Evolutionary conservation across 2,113 vertebrate genomes (phyloP).

Genomic region (Alexandromys fortis): DNA sequence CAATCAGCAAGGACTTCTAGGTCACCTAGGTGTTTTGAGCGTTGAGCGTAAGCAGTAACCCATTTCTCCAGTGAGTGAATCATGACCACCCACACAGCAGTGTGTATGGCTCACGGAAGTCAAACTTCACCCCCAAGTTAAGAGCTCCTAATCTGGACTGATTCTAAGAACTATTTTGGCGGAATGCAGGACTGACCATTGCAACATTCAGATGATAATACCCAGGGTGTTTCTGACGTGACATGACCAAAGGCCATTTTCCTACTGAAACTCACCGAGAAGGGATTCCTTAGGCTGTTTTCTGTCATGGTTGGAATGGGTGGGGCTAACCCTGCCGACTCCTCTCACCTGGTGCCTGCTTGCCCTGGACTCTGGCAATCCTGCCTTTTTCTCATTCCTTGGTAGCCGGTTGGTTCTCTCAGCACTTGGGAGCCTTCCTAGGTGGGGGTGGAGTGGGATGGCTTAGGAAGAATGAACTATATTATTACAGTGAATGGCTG

Average conservation of each 20-base stretch:
- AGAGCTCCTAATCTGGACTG: not conserved
- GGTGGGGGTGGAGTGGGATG: not conserved
- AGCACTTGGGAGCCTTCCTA: not conserved
- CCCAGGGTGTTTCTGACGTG: not conserved
- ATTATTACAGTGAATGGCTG: not conserved
- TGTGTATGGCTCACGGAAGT: not conserved
- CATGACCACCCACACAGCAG: too few relatives aligned
- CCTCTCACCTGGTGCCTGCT: not conserved
- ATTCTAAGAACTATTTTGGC: not conserved
- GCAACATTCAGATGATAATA: not conserved
- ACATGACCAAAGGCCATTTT: slow-evolving; percentile 6
- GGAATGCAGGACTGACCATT: not conserved
- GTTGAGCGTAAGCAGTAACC: not conserved
- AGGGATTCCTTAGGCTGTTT: not conserved
- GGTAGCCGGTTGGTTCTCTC: not conserved
- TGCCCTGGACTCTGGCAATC: rapidly evolving
- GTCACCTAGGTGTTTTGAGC: not conserved
- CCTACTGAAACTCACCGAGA: slow-evolving; percentile 12
- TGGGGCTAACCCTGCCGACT: not conserved
- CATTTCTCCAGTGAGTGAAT: not conserved
- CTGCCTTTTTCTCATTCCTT: not conserved
- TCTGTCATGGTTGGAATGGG: not conserved
- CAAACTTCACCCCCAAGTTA: not conserved
- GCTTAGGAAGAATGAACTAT: not conserved
- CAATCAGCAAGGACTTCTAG: not conserved